A percentile compares a stretch with the other conserved stretches of the same genome.
Evolutionary conservation across 1,140 invertebrate genomes (phyloP).

Genomic region (Dreissena polymorpha): DNA sequence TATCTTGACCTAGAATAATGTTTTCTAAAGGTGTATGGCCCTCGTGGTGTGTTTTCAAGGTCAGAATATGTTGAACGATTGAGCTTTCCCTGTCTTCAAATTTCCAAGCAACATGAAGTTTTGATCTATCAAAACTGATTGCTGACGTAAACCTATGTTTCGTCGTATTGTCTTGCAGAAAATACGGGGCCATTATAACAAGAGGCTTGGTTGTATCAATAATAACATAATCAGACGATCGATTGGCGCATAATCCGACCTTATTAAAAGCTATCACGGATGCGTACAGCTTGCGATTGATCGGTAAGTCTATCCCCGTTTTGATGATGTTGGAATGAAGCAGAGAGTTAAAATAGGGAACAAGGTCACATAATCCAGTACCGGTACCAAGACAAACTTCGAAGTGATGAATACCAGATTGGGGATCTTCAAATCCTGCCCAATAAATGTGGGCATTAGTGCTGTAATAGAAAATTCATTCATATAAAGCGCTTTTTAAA

Average conservation of each 20-base stretch:
- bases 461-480: too few species aligned
- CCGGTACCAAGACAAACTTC: constrained; percentile 56
- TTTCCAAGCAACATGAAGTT: constrained; percentile 13
- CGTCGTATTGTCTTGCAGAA: constrained; percentile 7
- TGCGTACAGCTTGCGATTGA: constrained; percentile 49
- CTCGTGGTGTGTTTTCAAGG: constrained; percentile 13
- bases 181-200: background rate
- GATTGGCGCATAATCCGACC: constrained; percentile 28
- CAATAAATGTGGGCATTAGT: constrained; percentile 17
- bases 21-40: constrained; percentile 1
- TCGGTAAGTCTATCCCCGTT: constrained; percentile 45
- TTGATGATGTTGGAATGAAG: constrained; percentile 37
- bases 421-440: constrained; percentile 63
- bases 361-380: constrained; percentile 52
- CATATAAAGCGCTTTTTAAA: too few species aligned
- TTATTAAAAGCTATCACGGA: constrained; percentile 60
- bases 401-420: constrained; percentile 60
- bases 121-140: constrained; percentile 37
- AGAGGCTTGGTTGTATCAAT: constrained; percentile 35
- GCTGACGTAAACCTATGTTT: too few species aligned
- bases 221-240: constrained; percentile 39
- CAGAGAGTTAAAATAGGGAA: constrained; percentile 28
- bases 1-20: background rate
- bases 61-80: constrained; percentile 1
- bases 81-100: constrained; percentile 25